Evolutionary conservation across 1,140 invertebrate genomes (phyloP), one percentile per base, ranked within the genome.

Genomic region (Cryptotermes secundus): DNA sequence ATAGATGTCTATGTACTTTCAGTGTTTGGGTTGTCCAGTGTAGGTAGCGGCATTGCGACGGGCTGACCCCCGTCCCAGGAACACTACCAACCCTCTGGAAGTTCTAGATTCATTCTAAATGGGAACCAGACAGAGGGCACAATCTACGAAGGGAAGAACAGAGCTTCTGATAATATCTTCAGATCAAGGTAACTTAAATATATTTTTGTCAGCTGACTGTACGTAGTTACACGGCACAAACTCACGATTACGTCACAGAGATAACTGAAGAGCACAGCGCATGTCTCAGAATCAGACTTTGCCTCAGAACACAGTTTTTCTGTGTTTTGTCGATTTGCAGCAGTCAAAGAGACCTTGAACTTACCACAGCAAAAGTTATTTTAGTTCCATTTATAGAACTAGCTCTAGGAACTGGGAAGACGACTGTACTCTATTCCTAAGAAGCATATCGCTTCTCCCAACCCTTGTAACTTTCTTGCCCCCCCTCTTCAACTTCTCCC

Each of bases 401-500:
- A 49, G 45, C 16, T 49, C 12, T 49, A 49, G 45, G 14, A 19
- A 49, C 22, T 49, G 45, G 45, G 45, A 49, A 72, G 59, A n/a
- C 9, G 59, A 72, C 26, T 72, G n/a, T 72, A 72, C 59, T 72
- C 26, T 31, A 26, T 31, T n/a, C n/a, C n/a, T 72, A 72, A 31
- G 59, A 72, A 72, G 26, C 59, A 31, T 72, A 72, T 72, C 59
- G 59, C 59, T 72, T 72, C 59, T 72, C 7, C 59, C 59, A 72
- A 72, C 59, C n/a, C 26, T 72, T 72, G 59, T 72, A 72, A 72
- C 4, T 72, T 72, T 72, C 59, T 72, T 72, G 59, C 31, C n/a
- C 59, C 26, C n/a, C 59, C 59, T 26, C 59, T 31, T 72, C 59
- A 72, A 72, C 26, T n/a, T 72, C 59, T 31, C 59, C 59, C 59